These are phyloP conservation scores for Genyomyrus donnyi DNA, from an alignment of 2,113 vertebrate species.

Conservation along the genomic window DNA sequence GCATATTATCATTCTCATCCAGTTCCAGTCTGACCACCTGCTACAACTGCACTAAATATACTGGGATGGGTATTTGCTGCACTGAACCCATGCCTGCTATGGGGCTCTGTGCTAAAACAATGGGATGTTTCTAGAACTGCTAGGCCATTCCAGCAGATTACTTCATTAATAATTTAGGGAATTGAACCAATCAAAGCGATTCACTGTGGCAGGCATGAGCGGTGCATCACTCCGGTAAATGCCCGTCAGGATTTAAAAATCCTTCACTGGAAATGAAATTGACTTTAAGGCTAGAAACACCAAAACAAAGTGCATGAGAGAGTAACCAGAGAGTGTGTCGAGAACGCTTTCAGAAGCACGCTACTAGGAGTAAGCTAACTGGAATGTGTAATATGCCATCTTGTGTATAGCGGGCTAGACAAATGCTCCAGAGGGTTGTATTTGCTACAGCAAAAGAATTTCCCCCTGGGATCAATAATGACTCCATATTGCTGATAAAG, in stretches of 20 bases:
- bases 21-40: neutral
- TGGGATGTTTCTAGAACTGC: neutral
- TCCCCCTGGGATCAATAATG: neutral
- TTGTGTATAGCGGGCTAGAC: neutral
- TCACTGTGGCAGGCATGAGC: neutral
- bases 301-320: neutral
- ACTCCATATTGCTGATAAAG: neutral
- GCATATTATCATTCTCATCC: neutral
- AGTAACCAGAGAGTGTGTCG: neutral
- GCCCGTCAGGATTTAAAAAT: neutral
- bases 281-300: neutral
- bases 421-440: neutral
- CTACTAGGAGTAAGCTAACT: neutral
- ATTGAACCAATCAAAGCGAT: neutral
- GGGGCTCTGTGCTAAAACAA: neutral
- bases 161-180: slow-evolving; percentile 10
- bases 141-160: neutral
- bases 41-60: neutral
- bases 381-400: neutral
- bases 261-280: neutral
- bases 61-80: neutral
- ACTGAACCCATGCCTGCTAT: neutral
- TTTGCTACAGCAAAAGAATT: neutral
- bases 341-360: neutral
- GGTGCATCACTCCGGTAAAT: neutral